Evolutionary conservation across 1,140 invertebrate genomes (phyloP).

Genomic region (Helicorthomorpha holstii): DNA sequence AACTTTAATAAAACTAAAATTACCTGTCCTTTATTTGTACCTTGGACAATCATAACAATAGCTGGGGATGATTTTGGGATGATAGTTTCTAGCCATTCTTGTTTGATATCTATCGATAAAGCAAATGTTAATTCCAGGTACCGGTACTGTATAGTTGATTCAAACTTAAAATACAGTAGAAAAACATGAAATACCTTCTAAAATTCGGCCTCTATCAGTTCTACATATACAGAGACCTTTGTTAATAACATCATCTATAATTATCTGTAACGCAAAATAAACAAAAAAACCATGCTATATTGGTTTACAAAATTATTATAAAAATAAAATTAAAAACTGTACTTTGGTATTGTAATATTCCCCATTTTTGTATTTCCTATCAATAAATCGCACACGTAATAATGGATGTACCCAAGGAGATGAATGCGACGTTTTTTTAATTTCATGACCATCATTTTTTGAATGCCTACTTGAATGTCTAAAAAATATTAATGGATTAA

Average conservation of each 20-base stretch:
- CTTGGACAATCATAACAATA: background rate
- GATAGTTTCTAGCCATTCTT: background rate
- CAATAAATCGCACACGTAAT: conserved; percentile 25
- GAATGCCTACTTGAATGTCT: too few relatives aligned
- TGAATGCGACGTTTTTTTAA: background rate
- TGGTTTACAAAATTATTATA: too few relatives aligned
- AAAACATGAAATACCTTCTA: conserved; percentile 24
- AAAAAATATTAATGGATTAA: too few relatives aligned
- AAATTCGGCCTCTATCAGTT: conserved; percentile 24
- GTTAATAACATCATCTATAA: conserved; percentile 23
- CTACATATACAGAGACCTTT: conserved; percentile 22
- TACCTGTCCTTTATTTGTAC: background rate
- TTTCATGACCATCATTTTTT: too few relatives aligned
- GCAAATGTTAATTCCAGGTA: too few relatives aligned
- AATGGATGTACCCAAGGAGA: conserved; percentile 23
- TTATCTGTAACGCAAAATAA: conserved; percentile 14
- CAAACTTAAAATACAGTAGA: too few relatives aligned
- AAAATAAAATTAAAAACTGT: too few relatives aligned
- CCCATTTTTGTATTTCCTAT: conserved; percentile 26
- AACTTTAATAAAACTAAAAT: too few relatives aligned
- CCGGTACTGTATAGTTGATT: too few relatives aligned
- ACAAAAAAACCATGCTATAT: too few relatives aligned
- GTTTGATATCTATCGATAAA: background rate
- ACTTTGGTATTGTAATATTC: conserved; percentile 29
- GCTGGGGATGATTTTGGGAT: background rate